Base-by-base conservation (phyloP, 2,888 invertebrate genomes). In the Doris montereyensis region DNA sequence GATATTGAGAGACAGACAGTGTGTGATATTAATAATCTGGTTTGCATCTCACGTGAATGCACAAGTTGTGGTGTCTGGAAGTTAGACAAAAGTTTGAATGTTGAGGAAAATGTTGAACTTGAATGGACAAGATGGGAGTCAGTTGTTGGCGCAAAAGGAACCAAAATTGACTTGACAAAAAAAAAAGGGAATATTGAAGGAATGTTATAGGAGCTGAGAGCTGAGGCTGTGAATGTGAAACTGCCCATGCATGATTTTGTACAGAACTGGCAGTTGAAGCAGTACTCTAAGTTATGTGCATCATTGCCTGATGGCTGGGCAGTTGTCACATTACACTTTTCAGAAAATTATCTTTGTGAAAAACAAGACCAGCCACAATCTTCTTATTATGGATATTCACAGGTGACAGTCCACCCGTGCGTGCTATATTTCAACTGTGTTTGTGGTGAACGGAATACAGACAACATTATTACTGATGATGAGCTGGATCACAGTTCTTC, bases 271-370 rank as follows among this genome's bases (percentile, higher is more conserved):
- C 77, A 77, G 41, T 3, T 71, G 1, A n/a, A 28, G 0, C 71
- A 71, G 21, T 30, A 67, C 1, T 26, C 32, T 1, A 2, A 1
- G 3, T 13, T 77, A 4, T 62, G 28, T n/a, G 26, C 1, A 17
- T 52, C 71, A 0, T 21, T 77, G 1, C 77, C 72, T 35, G 60
- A 70, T 21, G 62, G 58, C 8, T 77, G 77, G 77, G 77, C 35
- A 0, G 2, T 77, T 4, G 34, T 35, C 2, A 71, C 71, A 0
- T 1, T 60, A 1, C 73, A 78, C n/a, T 78, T 74, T 67, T 60
- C 78, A 13, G 78, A 78, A 26, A 78, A 73, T 35, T 78, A 72
- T 24, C 58, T 74, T 13, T 74, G 73, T 26, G n/a, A 24, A 32
- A 52, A 65, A 13, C 78, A 78, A 21, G 67, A 78, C 10, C 30